These are phyloP conservation scores for Muscina levida DNA, from an alignment of 2,888 invertebrate genomes.

Conservation along the genomic window DNA sequence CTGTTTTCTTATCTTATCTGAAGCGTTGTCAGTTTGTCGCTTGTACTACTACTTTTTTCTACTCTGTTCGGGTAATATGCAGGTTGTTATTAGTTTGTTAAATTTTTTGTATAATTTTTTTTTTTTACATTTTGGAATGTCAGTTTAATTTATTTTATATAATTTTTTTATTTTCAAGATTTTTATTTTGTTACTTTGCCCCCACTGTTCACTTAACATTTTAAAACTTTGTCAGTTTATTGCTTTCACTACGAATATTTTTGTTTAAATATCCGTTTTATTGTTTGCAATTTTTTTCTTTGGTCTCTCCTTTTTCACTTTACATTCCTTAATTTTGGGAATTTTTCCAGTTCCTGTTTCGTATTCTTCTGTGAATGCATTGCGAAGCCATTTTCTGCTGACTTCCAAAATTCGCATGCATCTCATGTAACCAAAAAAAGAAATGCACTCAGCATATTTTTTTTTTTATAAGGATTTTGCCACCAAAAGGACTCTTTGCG, in stretches of 20 bases:
- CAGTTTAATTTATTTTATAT: too few species aligned
- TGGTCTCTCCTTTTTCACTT: background rate
- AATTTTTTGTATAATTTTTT: too few species aligned
- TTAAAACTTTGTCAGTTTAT: conserved; percentile 1
- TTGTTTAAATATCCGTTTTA: conserved; percentile 3
- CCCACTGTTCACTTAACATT: background rate
- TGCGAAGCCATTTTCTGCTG: background rate
- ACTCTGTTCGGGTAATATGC: too few species aligned
- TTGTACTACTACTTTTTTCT: too few species aligned
- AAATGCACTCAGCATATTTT: conserved; percentile 18
- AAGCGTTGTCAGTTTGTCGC: too few species aligned
- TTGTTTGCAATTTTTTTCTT: background rate
- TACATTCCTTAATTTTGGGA: background rate
- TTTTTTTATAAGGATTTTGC: background rate
- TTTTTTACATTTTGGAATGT: too few species aligned
- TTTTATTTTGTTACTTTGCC: too few species aligned
- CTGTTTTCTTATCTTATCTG: too few species aligned
- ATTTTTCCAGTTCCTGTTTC: background rate
- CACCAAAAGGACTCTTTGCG: background rate
- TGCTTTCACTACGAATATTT: background rate
- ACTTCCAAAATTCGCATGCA: conserved; percentile 22
- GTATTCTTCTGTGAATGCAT: background rate
- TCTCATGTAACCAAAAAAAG: conserved; percentile 3
- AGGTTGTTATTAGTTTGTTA: too few species aligned
- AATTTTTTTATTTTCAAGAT: too few species aligned